Evolutionary conservation across 2,888 invertebrate genomes (phyloP), one percentile per base, ranked within the genome.

Genomic region (Agrilus mali): DNA sequence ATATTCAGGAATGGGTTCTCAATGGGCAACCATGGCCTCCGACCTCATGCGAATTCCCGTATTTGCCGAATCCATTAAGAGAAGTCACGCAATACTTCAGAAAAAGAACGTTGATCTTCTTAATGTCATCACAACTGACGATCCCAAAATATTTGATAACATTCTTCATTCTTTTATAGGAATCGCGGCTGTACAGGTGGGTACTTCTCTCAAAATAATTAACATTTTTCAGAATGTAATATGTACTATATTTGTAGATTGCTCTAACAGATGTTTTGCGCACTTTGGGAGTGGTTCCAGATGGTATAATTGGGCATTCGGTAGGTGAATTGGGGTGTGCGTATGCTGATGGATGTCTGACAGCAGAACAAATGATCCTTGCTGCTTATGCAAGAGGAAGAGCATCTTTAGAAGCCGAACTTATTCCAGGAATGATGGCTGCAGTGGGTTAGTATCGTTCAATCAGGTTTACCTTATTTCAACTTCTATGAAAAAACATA

Each of bases 261-360:
- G 67, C 57, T 31, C 50, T 67, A 27, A 67, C 67, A 4, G 84
- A 86, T 58, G 60, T 81, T 14, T 61, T 86, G 13, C 62, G 55
- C 38, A 62, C 68, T 5, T 54, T 75, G 12, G 80, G 78, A n/a
- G 70, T 86, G 12, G 64, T 66, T 33, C 79, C 84, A 1, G 83
- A 85, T 63, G 78, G 80, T 12, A 75, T 85, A 45, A 75, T 86
- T 46, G 92, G 96, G 2, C 94, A 95, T 66, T 94, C 94, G 7
- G 87, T 92, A 0, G 96, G 96, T 16, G 96, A 96, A 64, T 70
- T 96, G 6, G 93, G 89, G 1, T 95, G 96, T 64, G 93, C 88
- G 0, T 96, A 96, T 67, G 93, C 92, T 2, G 96, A 96, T 63
- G 90, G 88, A 0, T 86, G 88, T 52, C 76, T 95, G 53, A 87